Percentiles rank a stretch among this genome's conserved stretches.
These are phyloP conservation scores for Melanotaenia pygmaea DNA, from an alignment of 2,797 vertebrate genomes.

Conservation along the genomic window DNA sequence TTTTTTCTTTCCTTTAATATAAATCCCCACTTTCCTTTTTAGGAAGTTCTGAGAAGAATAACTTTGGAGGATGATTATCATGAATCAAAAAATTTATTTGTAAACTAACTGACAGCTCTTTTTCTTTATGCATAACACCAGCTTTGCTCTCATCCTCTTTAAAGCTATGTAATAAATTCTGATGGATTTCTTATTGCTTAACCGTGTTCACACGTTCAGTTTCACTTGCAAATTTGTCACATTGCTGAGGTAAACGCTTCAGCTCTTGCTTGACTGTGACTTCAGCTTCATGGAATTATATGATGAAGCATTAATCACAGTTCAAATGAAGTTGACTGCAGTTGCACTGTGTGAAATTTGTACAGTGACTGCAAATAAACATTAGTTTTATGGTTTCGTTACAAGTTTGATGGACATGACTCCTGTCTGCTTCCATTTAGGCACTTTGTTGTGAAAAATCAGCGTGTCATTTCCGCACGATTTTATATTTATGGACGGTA, in stretches of 20 bases:
- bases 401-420: slow-evolving; percentile 37
- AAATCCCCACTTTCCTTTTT: background rate
- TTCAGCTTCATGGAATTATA: background rate
- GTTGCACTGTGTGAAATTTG: slow-evolving; percentile 17
- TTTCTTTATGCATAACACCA: background rate
- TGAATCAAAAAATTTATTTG: background rate
- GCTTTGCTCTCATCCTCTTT: background rate
- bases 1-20: background rate
- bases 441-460: slow-evolving; percentile 61
- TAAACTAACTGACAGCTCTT: slow-evolving; percentile 4
- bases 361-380: slow-evolving; percentile 22
- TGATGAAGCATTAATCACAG: slow-evolving; percentile 13
- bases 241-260: background rate
- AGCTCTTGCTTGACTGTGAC: background rate
- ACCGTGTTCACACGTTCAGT: background rate
- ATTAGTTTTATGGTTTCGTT: slow-evolving; percentile 30
- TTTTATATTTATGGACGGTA: slow-evolving; percentile 76
- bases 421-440: slow-evolving; percentile 62
- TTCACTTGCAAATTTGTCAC: background rate
- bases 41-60: background rate
- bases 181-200: slow-evolving; percentile 23
- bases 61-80: background rate
- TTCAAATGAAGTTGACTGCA: background rate
- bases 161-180: slow-evolving; percentile 15
- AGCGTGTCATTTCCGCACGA: slow-evolving; percentile 65